A percentile compares a stretch with the other conserved stretches of the same genome.
phyloP scores from a whole-genome alignment of 2,113 vertebrate species.

The Sylvilagus bachmani region DNA sequence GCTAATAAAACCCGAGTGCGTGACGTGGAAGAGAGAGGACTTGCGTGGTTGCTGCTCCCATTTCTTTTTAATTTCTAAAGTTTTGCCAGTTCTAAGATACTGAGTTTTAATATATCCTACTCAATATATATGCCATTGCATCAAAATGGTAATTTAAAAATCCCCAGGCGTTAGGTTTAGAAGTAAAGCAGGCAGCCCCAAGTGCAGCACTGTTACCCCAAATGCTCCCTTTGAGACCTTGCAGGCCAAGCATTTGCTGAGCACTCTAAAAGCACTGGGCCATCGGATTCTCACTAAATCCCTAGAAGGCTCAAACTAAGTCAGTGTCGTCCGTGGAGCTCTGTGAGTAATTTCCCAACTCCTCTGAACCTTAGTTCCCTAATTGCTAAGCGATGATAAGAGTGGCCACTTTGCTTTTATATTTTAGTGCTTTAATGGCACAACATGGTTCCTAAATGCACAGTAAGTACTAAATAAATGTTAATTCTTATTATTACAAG shows the following conservation, averaged over 20 bases:
- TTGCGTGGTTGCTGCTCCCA: not conserved
- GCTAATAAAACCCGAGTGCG: not conserved
- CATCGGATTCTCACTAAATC: not conserved
- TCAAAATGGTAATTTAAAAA: not conserved
- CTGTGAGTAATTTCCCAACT: not conserved
- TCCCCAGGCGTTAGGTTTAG: not conserved
- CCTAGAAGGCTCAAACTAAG: not conserved
- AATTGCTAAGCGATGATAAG: not conserved
- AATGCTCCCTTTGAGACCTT: not conserved
- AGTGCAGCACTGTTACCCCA: not conserved
- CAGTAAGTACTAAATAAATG: not conserved
- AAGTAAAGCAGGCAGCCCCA: not conserved
- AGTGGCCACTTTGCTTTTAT: not conserved
- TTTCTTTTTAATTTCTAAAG: not conserved
- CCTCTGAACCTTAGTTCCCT: constrained; percentile 23
- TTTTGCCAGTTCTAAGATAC: not conserved
- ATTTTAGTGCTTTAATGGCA: not conserved
- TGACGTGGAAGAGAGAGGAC: not conserved
- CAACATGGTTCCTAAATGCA: not conserved
- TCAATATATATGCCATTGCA: not conserved
- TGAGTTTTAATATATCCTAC: not conserved
- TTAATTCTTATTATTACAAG: not conserved
- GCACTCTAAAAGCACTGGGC: not conserved
- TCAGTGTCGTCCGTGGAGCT: not conserved
- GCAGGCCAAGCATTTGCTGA: not conserved